These are phyloP conservation scores for Drosophila kambysellisi DNA, from an alignment of 2,888 invertebrate species.

Conservation along the genomic window DNA sequence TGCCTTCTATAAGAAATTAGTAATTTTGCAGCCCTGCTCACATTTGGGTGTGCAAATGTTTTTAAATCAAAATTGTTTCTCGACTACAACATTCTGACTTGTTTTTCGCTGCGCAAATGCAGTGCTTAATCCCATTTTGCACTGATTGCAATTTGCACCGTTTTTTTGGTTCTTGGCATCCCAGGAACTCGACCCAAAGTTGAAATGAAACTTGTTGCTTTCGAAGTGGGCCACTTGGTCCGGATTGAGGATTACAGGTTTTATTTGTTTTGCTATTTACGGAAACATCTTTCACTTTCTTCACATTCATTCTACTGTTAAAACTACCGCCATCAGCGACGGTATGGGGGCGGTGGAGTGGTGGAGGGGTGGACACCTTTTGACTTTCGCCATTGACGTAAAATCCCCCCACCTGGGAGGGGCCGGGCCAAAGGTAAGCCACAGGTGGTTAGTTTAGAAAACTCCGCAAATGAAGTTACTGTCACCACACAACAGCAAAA, in stretches of 20 bases:
- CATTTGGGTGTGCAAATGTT: neutral
- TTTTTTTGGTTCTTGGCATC: constrained; percentile 12
- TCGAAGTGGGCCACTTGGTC: neutral
- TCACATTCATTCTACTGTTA: constrained; percentile 61
- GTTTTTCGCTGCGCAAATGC: constrained; percentile 10
- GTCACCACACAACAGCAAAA: constrained; percentile 38
- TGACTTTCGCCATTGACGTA: constrained; percentile 48
- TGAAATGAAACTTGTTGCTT: neutral
- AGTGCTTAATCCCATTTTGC: constrained; percentile 3
- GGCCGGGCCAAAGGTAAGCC: constrained; percentile 28
- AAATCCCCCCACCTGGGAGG: constrained; percentile 3
- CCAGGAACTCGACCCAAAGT: constrained; percentile 23
- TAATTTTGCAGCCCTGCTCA: neutral
- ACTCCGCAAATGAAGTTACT: constrained; percentile 42
- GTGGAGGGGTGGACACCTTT: constrained; percentile 11
- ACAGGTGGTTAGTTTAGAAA: constrained; percentile 44
- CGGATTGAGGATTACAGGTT: constrained; percentile 37
- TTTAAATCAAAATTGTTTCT: neutral
- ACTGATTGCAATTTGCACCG: constrained; percentile 8
- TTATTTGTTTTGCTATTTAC: constrained; percentile 5
- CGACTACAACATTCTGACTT: neutral
- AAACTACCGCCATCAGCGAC: constrained; percentile 19
- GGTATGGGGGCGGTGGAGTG: neutral
- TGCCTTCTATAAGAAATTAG: neutral
- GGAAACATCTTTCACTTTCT: constrained; percentile 64